phyloP scores from a whole-genome alignment of 2,888 invertebrate genomes.

The Chrysina gloriosa region DNA sequence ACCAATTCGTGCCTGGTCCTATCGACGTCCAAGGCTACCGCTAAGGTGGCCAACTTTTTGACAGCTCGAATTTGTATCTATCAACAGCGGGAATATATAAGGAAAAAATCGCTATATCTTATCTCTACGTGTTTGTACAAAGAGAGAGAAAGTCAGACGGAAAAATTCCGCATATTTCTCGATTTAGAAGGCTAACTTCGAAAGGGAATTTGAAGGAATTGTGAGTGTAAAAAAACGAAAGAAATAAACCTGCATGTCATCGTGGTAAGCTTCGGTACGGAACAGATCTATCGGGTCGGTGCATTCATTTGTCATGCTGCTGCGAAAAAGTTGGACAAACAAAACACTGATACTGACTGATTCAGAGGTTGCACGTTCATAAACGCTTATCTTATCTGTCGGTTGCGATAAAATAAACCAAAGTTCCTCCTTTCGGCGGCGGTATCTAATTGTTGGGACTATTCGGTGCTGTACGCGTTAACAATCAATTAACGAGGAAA shows the following conservation, averaged over 20 bases:
- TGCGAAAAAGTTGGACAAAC: background rate
- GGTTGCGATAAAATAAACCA: too few relatives aligned
- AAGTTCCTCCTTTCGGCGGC: too few relatives aligned
- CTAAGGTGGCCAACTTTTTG: constrained; percentile 55
- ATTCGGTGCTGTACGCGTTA: too few relatives aligned
- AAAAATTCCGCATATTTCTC: background rate
- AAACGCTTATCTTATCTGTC: background rate
- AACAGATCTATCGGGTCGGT: constrained; percentile 42
- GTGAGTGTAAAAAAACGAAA: background rate
- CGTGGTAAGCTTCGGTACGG: constrained; percentile 38
- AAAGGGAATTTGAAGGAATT: background rate
- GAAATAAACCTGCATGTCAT: constrained; percentile 40
- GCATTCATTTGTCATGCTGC: constrained; percentile 31
- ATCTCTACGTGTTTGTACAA: background rate
- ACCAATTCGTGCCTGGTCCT: constrained; percentile 57
- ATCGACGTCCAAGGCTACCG: constrained; percentile 55
- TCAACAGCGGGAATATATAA: constrained; percentile 52
- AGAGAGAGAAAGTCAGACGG: background rate
- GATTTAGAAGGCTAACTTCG: background rate
- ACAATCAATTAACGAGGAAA: too few relatives aligned
- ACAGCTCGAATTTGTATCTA: constrained; percentile 64
- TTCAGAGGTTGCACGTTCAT: constrained; percentile 3
- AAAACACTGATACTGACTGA: constrained; percentile 4
- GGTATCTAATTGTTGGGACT: too few relatives aligned
- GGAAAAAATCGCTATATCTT: background rate